Conservation (phyloP, 1,140 invertebrate genomes). For the Sminthurides bifidus region DNA sequence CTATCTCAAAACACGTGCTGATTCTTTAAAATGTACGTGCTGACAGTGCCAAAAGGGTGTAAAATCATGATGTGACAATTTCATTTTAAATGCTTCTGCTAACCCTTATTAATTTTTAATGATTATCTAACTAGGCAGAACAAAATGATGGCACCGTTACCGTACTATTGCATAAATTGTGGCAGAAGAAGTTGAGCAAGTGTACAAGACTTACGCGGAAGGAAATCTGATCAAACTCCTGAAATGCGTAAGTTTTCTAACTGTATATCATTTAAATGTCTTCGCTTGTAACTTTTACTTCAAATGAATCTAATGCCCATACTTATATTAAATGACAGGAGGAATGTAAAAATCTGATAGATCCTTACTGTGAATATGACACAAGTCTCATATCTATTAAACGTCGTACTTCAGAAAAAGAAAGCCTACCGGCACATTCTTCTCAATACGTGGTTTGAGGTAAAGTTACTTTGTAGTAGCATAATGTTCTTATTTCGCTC, state of each 20-base stretch:
- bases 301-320: background rate
- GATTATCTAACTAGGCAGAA: too few species aligned
- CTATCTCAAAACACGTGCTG: too few species aligned
- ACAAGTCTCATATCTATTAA: constrained; percentile 21
- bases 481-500: too few species aligned
- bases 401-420: constrained; percentile 24
- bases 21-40: too few species aligned
- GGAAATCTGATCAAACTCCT: constrained; percentile 28
- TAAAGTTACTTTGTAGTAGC: background rate
- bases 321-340: constrained; percentile 6
- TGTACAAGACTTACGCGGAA: constrained; percentile 27
- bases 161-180: constrained; percentile 27
- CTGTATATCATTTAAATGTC: background rate
- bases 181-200: constrained; percentile 16
- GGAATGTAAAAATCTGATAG: constrained; percentile 21
- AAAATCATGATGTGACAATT: too few species aligned
- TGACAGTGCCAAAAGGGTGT: too few species aligned
- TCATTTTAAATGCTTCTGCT: too few species aligned
- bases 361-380: constrained; percentile 28
- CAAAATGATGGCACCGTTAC: constrained; percentile 21
- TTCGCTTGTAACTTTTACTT: background rate
- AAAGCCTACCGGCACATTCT: constrained; percentile 22
- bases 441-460: constrained; percentile 22
- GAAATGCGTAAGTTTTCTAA: constrained; percentile 20
- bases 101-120: too few species aligned